A percentile compares a stretch with the other conserved stretches of the same genome.
Evolutionary conservation across 2,113 vertebrate species (phyloP).

Genomic region (Malurus melanocephalus): DNA sequence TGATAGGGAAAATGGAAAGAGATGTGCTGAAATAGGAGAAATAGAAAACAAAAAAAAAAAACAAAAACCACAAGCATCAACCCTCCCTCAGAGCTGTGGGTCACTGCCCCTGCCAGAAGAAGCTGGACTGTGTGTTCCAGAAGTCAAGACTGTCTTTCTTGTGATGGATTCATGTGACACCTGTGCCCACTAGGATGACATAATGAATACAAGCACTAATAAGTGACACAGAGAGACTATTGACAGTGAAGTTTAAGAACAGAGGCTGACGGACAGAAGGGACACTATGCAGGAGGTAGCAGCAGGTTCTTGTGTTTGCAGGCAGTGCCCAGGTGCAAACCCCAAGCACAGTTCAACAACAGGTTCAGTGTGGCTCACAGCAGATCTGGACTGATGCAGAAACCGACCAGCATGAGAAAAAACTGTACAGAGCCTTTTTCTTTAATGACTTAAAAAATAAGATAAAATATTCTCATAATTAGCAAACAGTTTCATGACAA

Average conservation of each 20-base stretch:
- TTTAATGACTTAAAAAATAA: not conserved
- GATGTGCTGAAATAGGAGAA: not conserved
- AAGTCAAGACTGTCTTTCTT: not conserved
- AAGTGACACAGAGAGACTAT: not conserved
- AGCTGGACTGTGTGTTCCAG: not conserved
- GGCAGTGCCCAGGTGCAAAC: not conserved
- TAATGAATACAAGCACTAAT: not conserved
- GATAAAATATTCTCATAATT: not conserved
- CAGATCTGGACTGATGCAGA: not conserved
- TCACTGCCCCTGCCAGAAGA: not conserved
- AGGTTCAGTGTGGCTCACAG: slow-evolving; percentile 3
- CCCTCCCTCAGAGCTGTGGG: not conserved
- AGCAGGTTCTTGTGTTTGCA: not conserved
- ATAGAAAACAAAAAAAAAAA: not conserved
- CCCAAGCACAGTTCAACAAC: not conserved
- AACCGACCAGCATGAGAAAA: not conserved
- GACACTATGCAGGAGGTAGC: not conserved
- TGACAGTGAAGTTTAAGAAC: not conserved
- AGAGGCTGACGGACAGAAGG: not conserved
- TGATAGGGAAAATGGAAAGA: not conserved
- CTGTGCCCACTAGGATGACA: not conserved
- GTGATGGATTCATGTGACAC: not conserved
- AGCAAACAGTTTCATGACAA: slow-evolving; percentile 4
- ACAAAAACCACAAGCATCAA: not conserved
- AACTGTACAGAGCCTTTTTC: not conserved